Evolutionary conservation across 1,140 invertebrate species (phyloP), one percentile per base, ranked within the genome.

Genomic region (Bombus superbus): DNA sequence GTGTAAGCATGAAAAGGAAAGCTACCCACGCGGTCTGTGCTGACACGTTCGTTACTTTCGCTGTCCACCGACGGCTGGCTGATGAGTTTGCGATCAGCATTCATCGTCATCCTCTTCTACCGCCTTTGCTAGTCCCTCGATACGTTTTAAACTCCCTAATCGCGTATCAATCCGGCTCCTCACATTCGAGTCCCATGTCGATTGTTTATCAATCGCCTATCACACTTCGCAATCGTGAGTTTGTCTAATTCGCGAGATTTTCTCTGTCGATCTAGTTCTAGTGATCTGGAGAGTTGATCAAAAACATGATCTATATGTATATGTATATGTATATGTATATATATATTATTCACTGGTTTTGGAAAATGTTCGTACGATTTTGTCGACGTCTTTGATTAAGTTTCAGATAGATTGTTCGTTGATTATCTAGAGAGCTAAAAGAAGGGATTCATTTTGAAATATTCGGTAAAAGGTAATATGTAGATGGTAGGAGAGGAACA

Each of bases 21-120:
- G 83, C 77, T 91, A 92, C 90, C 89, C 90, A 92, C 92, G 88
- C 88, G 88, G 78, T 91, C 81, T 72, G 79, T 89, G 66, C 88
- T 89, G 88, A 89, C 88, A 64, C 86, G 90, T 32, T 88, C 91
- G 87, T 88, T 92, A 88, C 91, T 92, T 72, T 92, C 91, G 89
- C 90, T 92, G 83, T 92, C 91, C 80, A 91, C 82, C 64, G 92
- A 92, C 62, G 91, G 83, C 72, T 87, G 90, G 78, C 90, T 91
- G 85, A 87, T 84, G 81, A 91, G 88, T 62, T 88, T 91, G 66
- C 79, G 83, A 83, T 89, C 90, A 88, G 86, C 88, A 82, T 92
- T 91, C 89, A 91, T 93, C 88, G 91, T 92, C 86, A 91, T 90
- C 82, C 76, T 76, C 78, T 73, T 89, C 81, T 68, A 82, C 59